Percentiles rank a stretch among this genome's conserved stretches.
Conservation (phyloP, 2,888 invertebrate genomes). For the Alcis repandata region DNA sequence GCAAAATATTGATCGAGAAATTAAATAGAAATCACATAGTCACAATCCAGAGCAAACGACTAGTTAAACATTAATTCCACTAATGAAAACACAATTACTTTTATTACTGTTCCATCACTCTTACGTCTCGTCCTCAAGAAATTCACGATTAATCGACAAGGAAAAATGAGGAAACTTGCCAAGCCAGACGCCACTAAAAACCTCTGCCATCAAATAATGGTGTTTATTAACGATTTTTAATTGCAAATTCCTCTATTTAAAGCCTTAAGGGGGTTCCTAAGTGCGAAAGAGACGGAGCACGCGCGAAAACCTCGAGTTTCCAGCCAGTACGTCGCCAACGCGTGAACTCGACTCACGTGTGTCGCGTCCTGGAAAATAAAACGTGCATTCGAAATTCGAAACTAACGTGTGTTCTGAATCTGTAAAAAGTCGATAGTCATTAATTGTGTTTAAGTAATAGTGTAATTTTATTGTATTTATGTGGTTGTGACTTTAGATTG, state of each 20-base stretch:
- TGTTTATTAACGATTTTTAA: constrained; percentile 67
- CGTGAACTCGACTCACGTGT: constrained; percentile 50
- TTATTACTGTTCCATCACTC: constrained; percentile 6
- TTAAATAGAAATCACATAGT: too few relatives aligned
- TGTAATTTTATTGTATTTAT: constrained; percentile 34
- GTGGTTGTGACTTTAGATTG: constrained; percentile 58
- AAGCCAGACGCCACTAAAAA: constrained; percentile 24
- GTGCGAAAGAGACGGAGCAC: constrained; percentile 48
- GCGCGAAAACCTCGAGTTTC: constrained; percentile 49
- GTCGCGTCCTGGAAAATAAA: constrained; percentile 20
- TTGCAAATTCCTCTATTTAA: constrained; percentile 60
- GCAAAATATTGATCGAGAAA: too few relatives aligned
- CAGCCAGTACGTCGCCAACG: constrained; percentile 58
- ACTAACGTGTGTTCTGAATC: constrained; percentile 47
- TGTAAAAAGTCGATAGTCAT: constrained; percentile 23
- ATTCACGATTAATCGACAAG: constrained; percentile 1
- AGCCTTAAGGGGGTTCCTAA: constrained; percentile 46
- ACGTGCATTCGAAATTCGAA: constrained; percentile 49
- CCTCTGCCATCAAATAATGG: constrained; percentile 45
- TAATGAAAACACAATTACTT: constrained; percentile 5
- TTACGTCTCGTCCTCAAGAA: constrained; percentile 5
- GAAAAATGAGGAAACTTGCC: constrained; percentile 23
- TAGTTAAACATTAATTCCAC: not conserved
- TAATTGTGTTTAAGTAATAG: constrained; percentile 20
- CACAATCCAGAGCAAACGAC: too few relatives aligned